Base-by-base conservation (phyloP, 2,113 vertebrate species). In the Craseonycteris thonglongyai region DNA sequence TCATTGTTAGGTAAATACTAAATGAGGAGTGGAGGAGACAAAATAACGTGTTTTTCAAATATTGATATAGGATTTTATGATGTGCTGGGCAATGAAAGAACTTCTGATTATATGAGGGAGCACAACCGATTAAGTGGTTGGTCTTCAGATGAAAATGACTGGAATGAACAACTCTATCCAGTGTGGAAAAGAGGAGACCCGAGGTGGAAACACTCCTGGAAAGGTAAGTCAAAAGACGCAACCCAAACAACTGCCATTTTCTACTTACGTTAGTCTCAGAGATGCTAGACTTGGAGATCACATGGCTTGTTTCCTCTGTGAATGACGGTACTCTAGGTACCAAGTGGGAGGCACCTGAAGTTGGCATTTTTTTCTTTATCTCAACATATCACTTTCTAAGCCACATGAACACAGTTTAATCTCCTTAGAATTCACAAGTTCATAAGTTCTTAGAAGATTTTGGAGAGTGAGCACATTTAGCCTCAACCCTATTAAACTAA, bases 141-240 rank as follows among this genome's bases (percentile, higher is more conserved):
- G 98, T 98, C 96, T 89, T 98, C 99, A 11, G 99, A 99, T 97
- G 98, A 98, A 95, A 99, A 98, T 45, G 95, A 98, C 0, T 99
- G 99, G 99, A 98, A 99, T 13, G 99, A 99, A 88, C 98, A 98
- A 28, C 98, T 99, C 93, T 99, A 99, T 93, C 99, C 99, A 19
- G 96, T 98, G 47, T 98, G 99, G 93, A 97, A 97, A 91, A 98
- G 96, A 51, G 98, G 97, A 15, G 98, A 99, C 63, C 69, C 96
- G 5, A 98, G 97, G 81, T 98, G 98, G 98, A 97, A 98, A 63
- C 94, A 97, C 85, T 98, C 96, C 94, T 99, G 98, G 98, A 98
- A 96, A 98, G 98, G 98, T 98, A 94, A 95, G 49, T 0, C 0
- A n/a, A 65, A 0, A 4, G 45, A 45, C 7, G 45, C 21, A 7